Percentiles rank a stretch among this genome's conserved stretches.
Evolutionary conservation across 2,888 invertebrate species (phyloP).

Genomic region (Microctonus brassicae): DNA sequence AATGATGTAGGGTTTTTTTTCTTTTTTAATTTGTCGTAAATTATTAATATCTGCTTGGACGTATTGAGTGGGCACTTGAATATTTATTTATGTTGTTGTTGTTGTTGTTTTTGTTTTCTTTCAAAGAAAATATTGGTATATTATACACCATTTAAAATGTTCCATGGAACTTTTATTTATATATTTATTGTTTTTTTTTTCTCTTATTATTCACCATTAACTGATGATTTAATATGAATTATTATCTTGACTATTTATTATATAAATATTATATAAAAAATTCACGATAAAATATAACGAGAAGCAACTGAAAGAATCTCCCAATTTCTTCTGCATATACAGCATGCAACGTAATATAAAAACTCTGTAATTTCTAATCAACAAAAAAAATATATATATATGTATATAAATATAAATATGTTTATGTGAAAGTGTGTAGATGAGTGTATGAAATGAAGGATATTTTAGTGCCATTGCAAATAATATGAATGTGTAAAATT

Average conservation of each 20-base stretch:
- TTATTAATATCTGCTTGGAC: conserved; percentile 19
- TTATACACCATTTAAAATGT: conserved; percentile 8
- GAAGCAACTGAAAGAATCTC: conserved; percentile 24
- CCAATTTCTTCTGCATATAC: conserved; percentile 22
- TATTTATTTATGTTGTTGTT: not conserved
- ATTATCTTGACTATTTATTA: conserved; percentile 32
- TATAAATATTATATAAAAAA: conserved; percentile 45
- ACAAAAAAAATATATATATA: conserved; percentile 35
- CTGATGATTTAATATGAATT: not conserved
- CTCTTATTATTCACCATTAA: conserved; percentile 13
- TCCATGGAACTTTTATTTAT: conserved; percentile 1
- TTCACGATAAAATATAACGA: conserved; percentile 8
- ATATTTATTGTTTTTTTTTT: not conserved
- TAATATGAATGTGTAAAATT: not conserved
- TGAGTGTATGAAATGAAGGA: not conserved
- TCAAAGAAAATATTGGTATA: conserved; percentile 12
- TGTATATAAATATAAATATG: conserved; percentile 5
- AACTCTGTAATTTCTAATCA: conserved; percentile 46
- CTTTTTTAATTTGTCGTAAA: conserved; percentile 30
- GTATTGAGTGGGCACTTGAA: conserved; percentile 27
- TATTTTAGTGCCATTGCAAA: not conserved
- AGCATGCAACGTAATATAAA: conserved; percentile 49
- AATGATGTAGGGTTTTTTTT: conserved; percentile 34
- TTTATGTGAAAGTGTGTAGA: not conserved
- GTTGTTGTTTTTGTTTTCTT: not conserved